A percentile compares a stretch with the other conserved stretches of the same genome.
Conservation (phyloP, 2,888 invertebrate species). For the Tuberolachnus salignus region DNA sequence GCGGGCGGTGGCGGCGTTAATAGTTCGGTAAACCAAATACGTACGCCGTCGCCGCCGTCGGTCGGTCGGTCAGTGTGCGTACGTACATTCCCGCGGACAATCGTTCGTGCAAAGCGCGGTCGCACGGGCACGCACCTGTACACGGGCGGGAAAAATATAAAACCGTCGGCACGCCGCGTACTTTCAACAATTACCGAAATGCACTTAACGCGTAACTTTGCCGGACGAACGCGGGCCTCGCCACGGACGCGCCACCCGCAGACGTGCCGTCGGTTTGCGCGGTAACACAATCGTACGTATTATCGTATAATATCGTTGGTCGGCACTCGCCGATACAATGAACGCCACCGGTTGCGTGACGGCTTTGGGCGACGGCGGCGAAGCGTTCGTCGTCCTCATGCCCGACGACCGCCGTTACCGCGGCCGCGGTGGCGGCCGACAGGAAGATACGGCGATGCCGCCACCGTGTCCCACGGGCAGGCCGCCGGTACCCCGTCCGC, state of each 20-base stretch:
- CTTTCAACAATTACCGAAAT: background rate
- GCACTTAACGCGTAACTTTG: background rate
- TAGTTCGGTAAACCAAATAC: background rate
- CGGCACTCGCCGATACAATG: background rate
- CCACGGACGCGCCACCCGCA: background rate
- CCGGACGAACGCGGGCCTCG: background rate
- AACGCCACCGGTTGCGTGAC: constrained; percentile 28
- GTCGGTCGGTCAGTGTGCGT: constrained; percentile 26
- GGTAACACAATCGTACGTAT: no score
- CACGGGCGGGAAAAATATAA: background rate
- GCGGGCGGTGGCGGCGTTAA: constrained; percentile 3
- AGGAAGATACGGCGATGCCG: background rate
- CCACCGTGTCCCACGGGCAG: background rate
- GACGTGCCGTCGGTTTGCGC: background rate
- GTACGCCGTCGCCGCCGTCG: background rate
- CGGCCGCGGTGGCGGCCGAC: background rate
- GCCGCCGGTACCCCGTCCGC: background rate
- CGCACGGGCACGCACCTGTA: background rate
- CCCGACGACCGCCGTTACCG: background rate
- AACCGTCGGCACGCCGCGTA: background rate
- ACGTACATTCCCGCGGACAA: constrained; percentile 13
- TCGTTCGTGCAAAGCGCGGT: background rate
- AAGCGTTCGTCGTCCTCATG: constrained; percentile 46
- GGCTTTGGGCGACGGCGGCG: constrained; percentile 27
- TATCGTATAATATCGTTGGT: no score